Evolutionary conservation across 2,797 vertebrate species (phyloP), one percentile per base, ranked within the genome.

Genomic region (Gallirallus australis): DNA sequence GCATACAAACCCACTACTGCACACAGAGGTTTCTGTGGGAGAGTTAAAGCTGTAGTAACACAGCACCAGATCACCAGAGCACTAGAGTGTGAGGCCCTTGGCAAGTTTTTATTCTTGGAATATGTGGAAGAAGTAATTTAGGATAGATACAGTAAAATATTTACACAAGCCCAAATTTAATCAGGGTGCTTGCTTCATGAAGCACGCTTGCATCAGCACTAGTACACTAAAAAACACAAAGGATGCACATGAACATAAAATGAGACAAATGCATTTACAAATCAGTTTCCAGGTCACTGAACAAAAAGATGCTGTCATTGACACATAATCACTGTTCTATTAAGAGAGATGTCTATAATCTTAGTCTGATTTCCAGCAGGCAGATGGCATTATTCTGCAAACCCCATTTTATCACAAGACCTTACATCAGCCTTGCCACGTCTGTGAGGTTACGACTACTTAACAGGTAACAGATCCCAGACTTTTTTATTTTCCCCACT

Each of bases 251-350:
- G 24, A 68, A 77, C 63, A 60, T 50, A 89, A 90, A 81, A 12
- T 0, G 56, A 86, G 87, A 85, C 53, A 89, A 84, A 94, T 64
- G 40, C 83, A 89, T 84, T 90, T 91, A 86, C 31, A 63, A 89
- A 80, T 85, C 75, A 75, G 2, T 1, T 82, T 90, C 68, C 53
- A 94, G 83, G 90, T 95, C 95, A 94, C 53, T n/a, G 75, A 93
- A 80, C 75, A 87, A 92, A 92, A 94, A 92, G 75, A 73, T 33
- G 47, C 11, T 95, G 81, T 60, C 68, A 57, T 47, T 85, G 70
- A 81, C 68, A 82, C 17, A 31, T 8, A 57, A 61, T 40, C 82
- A 81, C n/a, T 76, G 78, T 56, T 70, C 82, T 78, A 47, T 71
- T 39, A 69, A 71, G 80, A 70, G 70, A 63, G 53, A 52, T 13